These are phyloP conservation scores for Gambusia yucatana DNA, from an alignment of 2,797 vertebrate genomes.

Conservation along the genomic window DNA sequence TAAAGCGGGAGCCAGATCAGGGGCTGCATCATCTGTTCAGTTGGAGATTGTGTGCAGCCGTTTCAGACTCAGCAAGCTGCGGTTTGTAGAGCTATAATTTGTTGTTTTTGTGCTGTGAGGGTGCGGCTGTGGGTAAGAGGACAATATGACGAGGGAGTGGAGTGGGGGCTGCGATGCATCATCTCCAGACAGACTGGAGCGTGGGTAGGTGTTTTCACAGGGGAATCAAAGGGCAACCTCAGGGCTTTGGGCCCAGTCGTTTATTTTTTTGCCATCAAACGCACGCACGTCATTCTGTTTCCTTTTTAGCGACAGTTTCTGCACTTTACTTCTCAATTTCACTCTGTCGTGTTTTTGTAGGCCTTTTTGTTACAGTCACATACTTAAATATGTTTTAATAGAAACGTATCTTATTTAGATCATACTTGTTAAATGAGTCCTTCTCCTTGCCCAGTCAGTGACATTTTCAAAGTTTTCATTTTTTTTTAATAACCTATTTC, in stretches of 20 bases:
- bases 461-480: neutral
- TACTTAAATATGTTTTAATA: neutral
- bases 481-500: neutral
- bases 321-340: neutral
- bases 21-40: conserved; percentile 24
- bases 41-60: conserved; percentile 39
- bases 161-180: conserved; percentile 58
- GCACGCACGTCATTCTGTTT: neutral
- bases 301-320: neutral
- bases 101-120: conserved; percentile 75
- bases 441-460: neutral
- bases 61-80: conserved; percentile 30
- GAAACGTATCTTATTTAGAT: neutral
- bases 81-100: conserved; percentile 73
- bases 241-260: neutral
- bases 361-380: conserved; percentile 9
- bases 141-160: conserved; percentile 38
- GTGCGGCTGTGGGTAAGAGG: conserved; percentile 66
- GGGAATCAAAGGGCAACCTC: conserved; percentile 52
- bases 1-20: conserved; percentile 20
- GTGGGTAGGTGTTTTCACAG: conserved; percentile 64
- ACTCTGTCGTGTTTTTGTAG: conserved; percentile 12
- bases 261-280: conserved; percentile 5
- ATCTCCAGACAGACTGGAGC: conserved; percentile 70
- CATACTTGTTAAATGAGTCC: neutral